Evolutionary conservation across 2,888 invertebrate species (phyloP).

Genomic region (Aradus depressus): DNA sequence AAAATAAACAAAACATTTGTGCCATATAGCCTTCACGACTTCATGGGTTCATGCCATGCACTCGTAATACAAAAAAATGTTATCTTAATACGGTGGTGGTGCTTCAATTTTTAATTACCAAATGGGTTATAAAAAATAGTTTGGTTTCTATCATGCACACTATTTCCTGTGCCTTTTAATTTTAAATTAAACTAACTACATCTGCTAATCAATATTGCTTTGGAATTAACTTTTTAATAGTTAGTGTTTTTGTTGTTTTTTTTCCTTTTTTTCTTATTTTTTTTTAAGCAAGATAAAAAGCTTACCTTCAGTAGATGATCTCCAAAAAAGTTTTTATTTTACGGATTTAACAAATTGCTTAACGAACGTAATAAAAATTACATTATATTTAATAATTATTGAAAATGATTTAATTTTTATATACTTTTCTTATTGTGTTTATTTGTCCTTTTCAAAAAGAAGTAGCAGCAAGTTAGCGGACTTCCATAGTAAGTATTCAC

Average conservation of each 20-base stretch:
- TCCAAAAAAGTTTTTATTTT: conserved; percentile 11
- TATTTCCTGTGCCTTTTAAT: conserved; percentile 20
- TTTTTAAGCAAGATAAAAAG: conserved; percentile 13
- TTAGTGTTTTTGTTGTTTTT: no score
- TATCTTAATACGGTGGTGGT: conserved; percentile 15
- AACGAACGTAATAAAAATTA: no score
- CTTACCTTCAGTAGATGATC: conserved; percentile 9
- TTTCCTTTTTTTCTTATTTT: no score
- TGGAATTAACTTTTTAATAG: no score
- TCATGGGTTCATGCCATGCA: conserved; percentile 19
- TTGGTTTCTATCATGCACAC: conserved; percentile 26
- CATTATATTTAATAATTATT: no score
- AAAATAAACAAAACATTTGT: conserved; percentile 8
- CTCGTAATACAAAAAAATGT: conserved; percentile 13
- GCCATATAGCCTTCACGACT: conserved; percentile 16
- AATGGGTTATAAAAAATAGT: conserved; percentile 22
- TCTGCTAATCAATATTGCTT: conserved; percentile 8
- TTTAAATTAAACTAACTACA: conserved; percentile 18
- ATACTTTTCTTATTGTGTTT: no score
- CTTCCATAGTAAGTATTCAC: no score
- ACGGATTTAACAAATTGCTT: conserved; percentile 5
- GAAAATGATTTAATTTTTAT: no score
- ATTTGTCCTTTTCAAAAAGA: no score
- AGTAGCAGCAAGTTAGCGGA: no score
- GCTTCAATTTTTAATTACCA: conserved; percentile 21